Percentiles rank a stretch among this genome's conserved stretches.
These are phyloP conservation scores for Percina caprodes DNA, from an alignment of 2,113 vertebrate species.

Conservation along the genomic window DNA sequence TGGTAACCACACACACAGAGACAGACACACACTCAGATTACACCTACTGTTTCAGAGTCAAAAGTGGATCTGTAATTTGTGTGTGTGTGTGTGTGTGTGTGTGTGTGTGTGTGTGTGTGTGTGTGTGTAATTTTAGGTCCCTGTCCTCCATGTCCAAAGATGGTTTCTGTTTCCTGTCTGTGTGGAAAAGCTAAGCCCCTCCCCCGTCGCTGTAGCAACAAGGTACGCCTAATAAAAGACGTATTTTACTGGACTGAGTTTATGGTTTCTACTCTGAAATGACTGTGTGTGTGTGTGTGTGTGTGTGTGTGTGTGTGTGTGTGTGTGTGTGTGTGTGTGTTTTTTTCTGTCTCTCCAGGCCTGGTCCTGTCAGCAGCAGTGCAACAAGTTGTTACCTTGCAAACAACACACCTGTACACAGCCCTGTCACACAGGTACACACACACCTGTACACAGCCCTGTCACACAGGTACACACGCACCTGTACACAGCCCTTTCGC, in stretches of 20 bases:
- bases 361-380: constrained; percentile 90
- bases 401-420: constrained; percentile 69
- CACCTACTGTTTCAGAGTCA: too few relatives aligned
- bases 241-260: background rate
- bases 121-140: constrained; percentile 91
- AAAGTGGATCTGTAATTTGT: too few relatives aligned
- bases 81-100: too few relatives aligned
- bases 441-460: too few relatives aligned
- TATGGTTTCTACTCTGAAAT: background rate
- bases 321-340: constrained; percentile 18
- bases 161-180: constrained; percentile 91
- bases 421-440: too few relatives aligned
- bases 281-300: background rate
- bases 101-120: too few relatives aligned
- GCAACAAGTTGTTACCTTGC: constrained; percentile 86
- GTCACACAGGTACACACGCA: background rate
- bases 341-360: constrained; percentile 64
- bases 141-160: constrained; percentile 96
- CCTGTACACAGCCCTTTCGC: too few relatives aligned
- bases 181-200: constrained; percentile 91
- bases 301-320: background rate
- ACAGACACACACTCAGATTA: background rate
- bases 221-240: constrained; percentile 63
- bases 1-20: constrained; percentile 80
- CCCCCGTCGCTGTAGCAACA: constrained; percentile 93